Evolutionary conservation across 2,888 invertebrate species (phyloP).

Genomic region (Caenorhabditis wallacei): DNA sequence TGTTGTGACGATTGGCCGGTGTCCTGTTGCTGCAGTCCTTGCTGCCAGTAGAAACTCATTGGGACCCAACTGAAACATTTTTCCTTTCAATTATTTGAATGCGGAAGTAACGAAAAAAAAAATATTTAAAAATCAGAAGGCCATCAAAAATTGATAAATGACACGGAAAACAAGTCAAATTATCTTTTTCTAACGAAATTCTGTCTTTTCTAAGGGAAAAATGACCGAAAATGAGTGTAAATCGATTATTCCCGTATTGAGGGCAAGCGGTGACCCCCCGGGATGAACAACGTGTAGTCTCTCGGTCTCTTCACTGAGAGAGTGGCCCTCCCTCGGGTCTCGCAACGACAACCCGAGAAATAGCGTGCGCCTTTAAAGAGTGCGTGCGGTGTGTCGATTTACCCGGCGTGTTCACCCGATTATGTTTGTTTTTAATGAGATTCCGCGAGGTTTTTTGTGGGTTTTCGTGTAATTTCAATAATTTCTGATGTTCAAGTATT

Average conservation of each 20-base stretch:
- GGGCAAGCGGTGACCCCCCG: conserved; percentile 35
- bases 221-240: background rate
- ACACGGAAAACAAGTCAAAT: too few relatives aligned
- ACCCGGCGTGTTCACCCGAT: background rate
- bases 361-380: conserved; percentile 52
- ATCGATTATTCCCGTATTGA: conserved; percentile 51
- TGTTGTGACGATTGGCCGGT: conserved; percentile 42
- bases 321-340: conserved; percentile 25
- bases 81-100: background rate
- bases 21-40: conserved; percentile 57
- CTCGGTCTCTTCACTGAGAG: background rate
- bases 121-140: background rate
- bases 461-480: background rate
- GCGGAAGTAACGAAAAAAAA: conserved; percentile 4
- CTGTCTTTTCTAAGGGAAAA: too few relatives aligned
- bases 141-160: background rate
- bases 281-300: conserved; percentile 50
- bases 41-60: conserved; percentile 67
- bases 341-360: conserved; percentile 35
- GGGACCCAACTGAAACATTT: conserved; percentile 27
- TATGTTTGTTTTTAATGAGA: conserved; percentile 29
- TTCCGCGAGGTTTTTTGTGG: background rate
- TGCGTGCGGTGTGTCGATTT: conserved; percentile 19
- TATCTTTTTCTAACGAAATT: too few relatives aligned
- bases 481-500: conserved; percentile 3